Conservation (phyloP, 2,888 invertebrate genomes). For the Xestia xanthographa region DNA sequence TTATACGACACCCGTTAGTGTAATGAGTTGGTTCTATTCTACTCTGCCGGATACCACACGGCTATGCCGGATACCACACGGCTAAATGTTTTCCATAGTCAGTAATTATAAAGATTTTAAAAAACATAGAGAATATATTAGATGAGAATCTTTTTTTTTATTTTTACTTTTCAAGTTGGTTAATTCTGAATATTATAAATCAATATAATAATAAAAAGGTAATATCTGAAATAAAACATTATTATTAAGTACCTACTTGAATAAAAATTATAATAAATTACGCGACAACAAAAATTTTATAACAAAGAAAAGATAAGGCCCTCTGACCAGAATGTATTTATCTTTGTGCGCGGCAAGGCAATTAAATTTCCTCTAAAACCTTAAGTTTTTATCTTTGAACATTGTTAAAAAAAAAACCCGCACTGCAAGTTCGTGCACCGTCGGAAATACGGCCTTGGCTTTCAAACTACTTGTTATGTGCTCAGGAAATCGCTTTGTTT, state of each 20-base stretch:
- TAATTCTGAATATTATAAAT: not conserved
- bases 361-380: not conserved
- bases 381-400: not conserved
- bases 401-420: not conserved
- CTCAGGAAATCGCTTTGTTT: slow-evolving; percentile 30
- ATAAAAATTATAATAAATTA: not conserved
- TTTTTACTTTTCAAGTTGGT: not conserved
- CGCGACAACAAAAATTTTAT: not conserved
- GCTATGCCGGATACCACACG: too few species aligned
- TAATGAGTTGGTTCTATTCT: too few species aligned
- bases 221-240: not conserved
- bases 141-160: not conserved
- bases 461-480: not conserved
- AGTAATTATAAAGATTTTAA: not conserved
- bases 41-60: too few species aligned
- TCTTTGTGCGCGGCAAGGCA: slow-evolving; percentile 6
- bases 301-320: slow-evolving; percentile 20
- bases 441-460: slow-evolving; percentile 28
- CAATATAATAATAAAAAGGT: not conserved
- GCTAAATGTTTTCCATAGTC: too few species aligned
- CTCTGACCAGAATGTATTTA: not conserved
- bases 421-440: not conserved
- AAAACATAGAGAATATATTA: not conserved
- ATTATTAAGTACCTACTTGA: not conserved
- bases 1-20: too few species aligned